Base-by-base conservation (phyloP, 2,888 invertebrate species). In the Tetragonisca angustula region DNA sequence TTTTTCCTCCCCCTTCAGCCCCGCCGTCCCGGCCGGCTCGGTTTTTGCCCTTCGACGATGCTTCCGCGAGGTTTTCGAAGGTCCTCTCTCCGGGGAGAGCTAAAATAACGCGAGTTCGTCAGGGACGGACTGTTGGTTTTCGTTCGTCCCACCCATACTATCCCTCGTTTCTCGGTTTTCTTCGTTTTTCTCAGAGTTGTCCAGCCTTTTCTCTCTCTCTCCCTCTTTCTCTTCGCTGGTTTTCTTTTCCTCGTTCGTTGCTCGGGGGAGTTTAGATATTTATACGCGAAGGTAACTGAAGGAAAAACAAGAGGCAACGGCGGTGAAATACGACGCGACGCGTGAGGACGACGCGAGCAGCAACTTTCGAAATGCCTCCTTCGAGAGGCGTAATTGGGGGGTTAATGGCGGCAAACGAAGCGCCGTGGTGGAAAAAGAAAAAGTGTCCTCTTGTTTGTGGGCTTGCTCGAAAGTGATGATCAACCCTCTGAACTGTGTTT, bases 41-140 rank as follows among this genome's bases (percentile, higher is more conserved):
- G 54, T 73, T 79, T 85, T 78, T 75, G 36, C 62, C 72, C 74
- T 76, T 59, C 79, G 67, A 78, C 81, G 84, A 71, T 74, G 87
- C 84, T 85, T 88, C 79, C 87, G 83, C 81, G 88, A 89, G 88
- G 84, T 86, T 90, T 84, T 80, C 79, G 83, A 79, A 85, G 83
- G 87, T 76, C 87, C 79, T 89, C 86, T 85, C 86, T 85, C 86
- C 67, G 61, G 89, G 86, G 89, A 88, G 79, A 87, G 77, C 78
- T 88, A 88, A 89, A 89, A 89, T 89, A 89, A 88, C 86, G 84
- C 79, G 81, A 79, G 82, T 88, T 88, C 84, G 88, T 79, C 87
- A 77, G 86, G 84, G 81, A 79, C 78, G 83, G 3, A 36, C 88
- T 79, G 88, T 32, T 64, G 56, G 73, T 74, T 72, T 32, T 67